Base-by-base conservation (phyloP, 2,888 invertebrate species). In the Papilio elwesi region DNA sequence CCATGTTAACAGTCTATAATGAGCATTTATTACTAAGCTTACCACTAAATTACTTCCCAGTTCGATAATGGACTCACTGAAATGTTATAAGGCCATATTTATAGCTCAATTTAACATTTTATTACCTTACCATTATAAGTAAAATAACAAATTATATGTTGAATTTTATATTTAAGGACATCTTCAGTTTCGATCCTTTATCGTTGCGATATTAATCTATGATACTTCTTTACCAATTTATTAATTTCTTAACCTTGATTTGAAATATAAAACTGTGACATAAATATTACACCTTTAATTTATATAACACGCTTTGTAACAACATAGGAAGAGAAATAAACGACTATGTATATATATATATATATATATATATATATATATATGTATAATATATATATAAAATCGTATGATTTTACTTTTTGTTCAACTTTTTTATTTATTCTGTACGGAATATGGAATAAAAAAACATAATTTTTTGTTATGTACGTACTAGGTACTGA, bases 11-110 rank as follows among this genome's bases (percentile, higher is more conserved):
- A 59, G 13, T 38, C 8, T 11, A n/a, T 59, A 59, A 59, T 9
- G 38, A 38, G 6, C n/a, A 9, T 59, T 59, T n/a, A 59, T 59
- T 59, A 59, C 7, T 59, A 59, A 59, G 38, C 38, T 59, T 38
- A 59, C 57, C 13, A 38, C 38, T 26, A n/a, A 38, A 59, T 59
- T 59, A 59, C 57, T 59, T 59, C 38, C 57, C 57, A 59, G 38
- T 59, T 59, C 36, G 57, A 38, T 59, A 59, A 59, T 59, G 57
- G 38, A 38, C n/a, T 0, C 9, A 15, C 15, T 59, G 38, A 9
- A 59, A 59, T 59, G 4, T 13, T 8, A 59, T 59, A 38, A 59
- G n/a, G 8, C n/a, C 5, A n/a, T 38, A 1, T 12, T 59, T 59
- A 59, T 59, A 38, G 57, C 8, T 38, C 12, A 55, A 55, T 26